Evolutionary conservation across 2,797 vertebrate species (phyloP), one percentile per base, ranked within the genome.

Genomic region (Babyrousa celebensis): DNA sequence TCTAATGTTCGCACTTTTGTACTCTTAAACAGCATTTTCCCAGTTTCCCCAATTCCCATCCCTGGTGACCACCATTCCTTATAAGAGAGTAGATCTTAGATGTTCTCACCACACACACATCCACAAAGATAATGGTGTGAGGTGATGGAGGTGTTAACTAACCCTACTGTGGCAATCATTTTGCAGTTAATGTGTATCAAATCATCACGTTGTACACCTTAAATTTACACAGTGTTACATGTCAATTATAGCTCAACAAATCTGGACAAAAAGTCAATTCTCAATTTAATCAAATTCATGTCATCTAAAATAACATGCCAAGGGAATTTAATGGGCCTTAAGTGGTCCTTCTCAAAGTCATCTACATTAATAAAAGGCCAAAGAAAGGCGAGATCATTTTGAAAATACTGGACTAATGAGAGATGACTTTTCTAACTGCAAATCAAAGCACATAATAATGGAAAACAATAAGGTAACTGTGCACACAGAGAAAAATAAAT

Each of bases 231-330:
- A 36, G 36, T 36, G 36, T 36, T 36, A 36, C 23, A 12, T 63
- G 17, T 62, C 17, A 72, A n/a, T 36, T 36, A 21, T 17, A 75
- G 32, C 52, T 89, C 52, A 36, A n/a, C 21, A 75, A 77, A 68
- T 36, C 4, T 36, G 36, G 75, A 29, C 29, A 68, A 58, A 82
- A 67, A 75, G 18, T 78, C 27, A 77, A 1, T 83, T 79, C 27
- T 75, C 18, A 63, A 89, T 78, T 78, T 68, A 56, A 63, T 72
- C 88, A 32, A 83, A 80, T 94, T 84, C 20, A 89, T 1, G 72
- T 3, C 5, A 86, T 4, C 3, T 84, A 7, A 89, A 88, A 87
- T 74, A 74, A 91, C 29, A 85, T 3, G 4, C 5, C 70, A 91
- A 20, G 16, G 27, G 17, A 68, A 70, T 75, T 79, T 91, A 68